Evolutionary conservation across 2,797 vertebrate species (phyloP), one percentile per base, ranked within the genome.

Genomic region (Acipenser ruthenus): DNA sequence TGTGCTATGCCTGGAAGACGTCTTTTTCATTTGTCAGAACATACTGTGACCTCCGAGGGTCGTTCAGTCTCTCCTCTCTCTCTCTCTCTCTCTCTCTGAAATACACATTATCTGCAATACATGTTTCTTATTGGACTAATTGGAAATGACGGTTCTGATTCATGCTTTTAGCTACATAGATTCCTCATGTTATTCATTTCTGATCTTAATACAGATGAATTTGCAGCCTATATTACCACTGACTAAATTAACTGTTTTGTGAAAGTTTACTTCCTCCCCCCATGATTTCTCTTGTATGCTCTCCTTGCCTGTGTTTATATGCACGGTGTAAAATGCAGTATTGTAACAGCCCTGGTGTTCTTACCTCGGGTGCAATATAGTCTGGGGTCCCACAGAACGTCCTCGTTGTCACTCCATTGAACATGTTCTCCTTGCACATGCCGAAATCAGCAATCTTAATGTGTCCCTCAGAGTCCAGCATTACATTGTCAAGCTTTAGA

Each of bases 371-470:
- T 50, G 96, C 95, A 7, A 98, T 99, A 84, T 99, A 98, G 83
- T 99, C 96, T 0, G 96, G 95, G 65, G 96, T 98, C 67, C 96
- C 96, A 11, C 96, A 99, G 90, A 99, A 99, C 69, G 96, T 99
- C 77, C 95, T 89, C 0, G 96, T 99, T 4, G 83, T 89, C 71
- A 95, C 93, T 18, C 87, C 93, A 0, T 97, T 88, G 4, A 67
- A 11, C 85, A 99, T 95, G 75, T 93, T 93, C 48, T 99, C 96
- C 80, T 99, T 99, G 79, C 96, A 99, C 96, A 99, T 99, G 67
- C 96, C 96, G 12, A 98, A 99, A 81, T 99, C 96, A 8, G 96
- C 95, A 4, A 99, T 97, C 83, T 99, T 99, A 69, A 99, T 99
- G 78, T 99, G 96, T 56, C 96, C 96, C 80, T 98, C 95, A 0